Conservation (phyloP, 2,113 vertebrate species). For the Petroica traversi region DNA sequence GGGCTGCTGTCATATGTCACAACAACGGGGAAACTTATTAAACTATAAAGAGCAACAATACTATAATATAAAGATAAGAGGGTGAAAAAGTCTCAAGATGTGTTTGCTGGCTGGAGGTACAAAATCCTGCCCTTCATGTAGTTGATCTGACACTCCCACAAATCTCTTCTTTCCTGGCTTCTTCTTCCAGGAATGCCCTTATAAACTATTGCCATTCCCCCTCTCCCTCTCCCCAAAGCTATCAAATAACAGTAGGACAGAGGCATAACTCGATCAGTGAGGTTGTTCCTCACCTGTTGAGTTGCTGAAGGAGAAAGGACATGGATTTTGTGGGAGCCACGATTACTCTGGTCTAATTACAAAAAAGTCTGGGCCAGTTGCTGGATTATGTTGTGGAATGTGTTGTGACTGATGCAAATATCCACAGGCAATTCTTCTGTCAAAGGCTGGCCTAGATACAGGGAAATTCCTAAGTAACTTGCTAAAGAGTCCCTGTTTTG, state of each 20-base stretch:
- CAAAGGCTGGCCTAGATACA: background rate
- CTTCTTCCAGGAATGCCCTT: background rate
- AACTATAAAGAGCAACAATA: slow-evolving; percentile 27
- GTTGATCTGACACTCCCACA: background rate
- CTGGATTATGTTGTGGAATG: background rate
- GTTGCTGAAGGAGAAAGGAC: background rate
- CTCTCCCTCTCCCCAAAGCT: background rate
- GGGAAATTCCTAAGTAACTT: background rate
- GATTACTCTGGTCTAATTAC: background rate
- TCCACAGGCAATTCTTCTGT: background rate
- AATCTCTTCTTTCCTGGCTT: background rate
- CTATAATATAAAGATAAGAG: background rate
- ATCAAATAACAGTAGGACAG: background rate
- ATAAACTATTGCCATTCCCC: background rate
- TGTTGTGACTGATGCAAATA: background rate
- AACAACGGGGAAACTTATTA: slow-evolving; percentile 54
- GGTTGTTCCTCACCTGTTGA: background rate
- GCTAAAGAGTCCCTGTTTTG: background rate
- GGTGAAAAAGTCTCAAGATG: background rate
- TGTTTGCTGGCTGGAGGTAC: background rate
- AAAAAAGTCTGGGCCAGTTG: background rate
- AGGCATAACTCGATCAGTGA: background rate
- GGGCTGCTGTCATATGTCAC: slow-evolving; percentile 66
- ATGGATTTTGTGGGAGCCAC: background rate
- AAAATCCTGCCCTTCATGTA: background rate